Percentiles rank a stretch among this genome's conserved stretches.
These are phyloP conservation scores for Apis laboriosa DNA, from an alignment of 1,140 invertebrate genomes.

Conservation along the genomic window DNA sequence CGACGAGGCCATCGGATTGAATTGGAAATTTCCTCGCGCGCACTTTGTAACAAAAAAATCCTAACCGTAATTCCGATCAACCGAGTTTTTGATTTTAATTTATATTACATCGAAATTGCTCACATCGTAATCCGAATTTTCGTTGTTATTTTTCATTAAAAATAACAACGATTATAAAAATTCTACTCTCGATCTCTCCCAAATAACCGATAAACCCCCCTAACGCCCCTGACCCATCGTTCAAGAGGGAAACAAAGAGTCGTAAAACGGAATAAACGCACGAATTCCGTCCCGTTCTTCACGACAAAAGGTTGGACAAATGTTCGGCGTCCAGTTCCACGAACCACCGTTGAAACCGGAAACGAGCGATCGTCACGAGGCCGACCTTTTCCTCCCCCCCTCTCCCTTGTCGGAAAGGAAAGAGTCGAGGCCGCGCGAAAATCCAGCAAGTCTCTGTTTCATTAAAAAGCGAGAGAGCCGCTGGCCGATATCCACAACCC, in stretches of 20 bases:
- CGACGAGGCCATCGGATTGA: neutral
- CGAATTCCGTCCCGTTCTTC: neutral
- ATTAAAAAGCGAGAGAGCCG: neutral
- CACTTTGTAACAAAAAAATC: neutral
- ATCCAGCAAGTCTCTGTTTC: neutral
- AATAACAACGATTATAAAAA: no score
- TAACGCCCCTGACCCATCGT: neutral
- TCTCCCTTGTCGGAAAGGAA: neutral
- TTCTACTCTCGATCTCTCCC: neutral
- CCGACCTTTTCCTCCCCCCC: constrained; percentile 5
- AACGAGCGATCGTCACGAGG: constrained; percentile 54
- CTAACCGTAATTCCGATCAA: neutral
- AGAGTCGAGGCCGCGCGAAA: constrained; percentile 22
- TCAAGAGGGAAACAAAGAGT: neutral
- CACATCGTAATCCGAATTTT: no score
- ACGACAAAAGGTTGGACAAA: neutral
- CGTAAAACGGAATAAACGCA: neutral
- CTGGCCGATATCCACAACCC: constrained; percentile 36
- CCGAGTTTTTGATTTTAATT: neutral
- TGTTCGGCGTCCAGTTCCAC: constrained; percentile 6
- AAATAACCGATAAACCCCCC: neutral
- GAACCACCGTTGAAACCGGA: constrained; percentile 26
- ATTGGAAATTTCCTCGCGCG: constrained; percentile 10
- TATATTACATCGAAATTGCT: neutral
- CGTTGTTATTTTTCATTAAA: no score